Base-by-base conservation (phyloP, 2,888 invertebrate species). In the Pteria penguin region DNA sequence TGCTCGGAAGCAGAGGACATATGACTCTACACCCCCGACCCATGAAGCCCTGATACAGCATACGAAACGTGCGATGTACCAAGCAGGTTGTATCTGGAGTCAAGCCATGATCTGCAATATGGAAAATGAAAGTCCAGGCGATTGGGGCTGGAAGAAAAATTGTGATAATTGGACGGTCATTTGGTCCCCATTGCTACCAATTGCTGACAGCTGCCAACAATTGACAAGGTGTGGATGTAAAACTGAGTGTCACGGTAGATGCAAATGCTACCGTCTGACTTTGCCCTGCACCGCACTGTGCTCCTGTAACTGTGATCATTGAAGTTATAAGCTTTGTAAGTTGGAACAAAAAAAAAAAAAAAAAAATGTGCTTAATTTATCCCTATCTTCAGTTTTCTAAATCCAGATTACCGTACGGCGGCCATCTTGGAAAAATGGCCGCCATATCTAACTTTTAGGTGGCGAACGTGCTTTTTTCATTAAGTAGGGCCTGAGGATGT, bases 1-100 rank as follows among this genome's bases (percentile, higher is more conserved):
- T 78, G 78, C 79, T 4, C 57, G 76, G n/a, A 86, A 85, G 54
- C 77, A 80, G 73, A 81, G 76, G 61, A 31, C 76, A 4, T 82
- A 81, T 36, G 75, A 84, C 2, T 18, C 58, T 2, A 83, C 81
- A 24, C 81, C 79, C 4, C 82, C 76, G 58, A 82, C 79, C 11
- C 33, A 33, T 4, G 78, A 72, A 36, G 78, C 80, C 0, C 60
- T 81, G 2, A 24, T 26, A 0, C 31, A 84, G 31, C 82, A 84
- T 71, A 68, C 61, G 1, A 83, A 83, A 62, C 75, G 79, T 27
- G 80, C 76, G 18, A 69, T 57, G 31, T 82, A 78, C 36, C 76
- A 81, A 66, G 81, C 75, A 26, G 80, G 79, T 1, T 63, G 31
- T 32, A 72, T 78, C 2, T 83, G 80, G 80, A 68, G 72, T 14